Evolutionary conservation across 1,140 invertebrate genomes (phyloP), one percentile per base, ranked within the genome.

Genomic region (Aphaenogaster floridana): DNA sequence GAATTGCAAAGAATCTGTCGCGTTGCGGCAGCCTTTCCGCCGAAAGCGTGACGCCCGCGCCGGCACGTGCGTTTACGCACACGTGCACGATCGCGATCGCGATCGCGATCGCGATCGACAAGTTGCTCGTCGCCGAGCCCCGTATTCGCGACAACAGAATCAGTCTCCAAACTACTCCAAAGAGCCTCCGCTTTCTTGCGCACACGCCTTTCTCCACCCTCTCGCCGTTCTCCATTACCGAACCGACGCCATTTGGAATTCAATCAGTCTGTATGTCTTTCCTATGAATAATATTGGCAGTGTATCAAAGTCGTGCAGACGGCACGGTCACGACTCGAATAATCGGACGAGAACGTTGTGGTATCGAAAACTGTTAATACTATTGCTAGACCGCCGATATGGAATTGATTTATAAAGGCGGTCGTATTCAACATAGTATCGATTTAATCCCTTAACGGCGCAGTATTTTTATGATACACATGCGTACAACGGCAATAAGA

Each of bases 1-100:
- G 86, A 88, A 88, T 88, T 88, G 86, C 86, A 88, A 88, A 88
- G 86, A 68, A 76, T n/a, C 81, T 50, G n/a, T 48, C 74, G 39
- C 28, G 28, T 64, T 36, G 15, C 28, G n/a, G 34, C 28, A 85
- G 72, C 9, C n/a, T 63, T 63, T 52, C 21, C 2, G 7, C 3
- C 68, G 79, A 39, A 34, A 54, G 36, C 48, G 13, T 28, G n/a
- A 36, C 69, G 21, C 15, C 36, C 36, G 61, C 5, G 45, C 34
- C 9, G n/a, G 15, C 3, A 21, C 45, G 45, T 61, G 72, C 9
- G 42, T 66, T 57, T 50, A 42, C 59, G 59, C 48, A 48, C 36
- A 64, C 36, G n/a, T 28, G 28, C 28, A 28, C 36, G 54, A 77
- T 39, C 74, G 52, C 21, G 15, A 61, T 61, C 80, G 21, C 42